Percentiles rank a stretch among this genome's conserved stretches.
Conservation (phyloP, 2,797 vertebrate species). For the Austrolebias charrua region DNA sequence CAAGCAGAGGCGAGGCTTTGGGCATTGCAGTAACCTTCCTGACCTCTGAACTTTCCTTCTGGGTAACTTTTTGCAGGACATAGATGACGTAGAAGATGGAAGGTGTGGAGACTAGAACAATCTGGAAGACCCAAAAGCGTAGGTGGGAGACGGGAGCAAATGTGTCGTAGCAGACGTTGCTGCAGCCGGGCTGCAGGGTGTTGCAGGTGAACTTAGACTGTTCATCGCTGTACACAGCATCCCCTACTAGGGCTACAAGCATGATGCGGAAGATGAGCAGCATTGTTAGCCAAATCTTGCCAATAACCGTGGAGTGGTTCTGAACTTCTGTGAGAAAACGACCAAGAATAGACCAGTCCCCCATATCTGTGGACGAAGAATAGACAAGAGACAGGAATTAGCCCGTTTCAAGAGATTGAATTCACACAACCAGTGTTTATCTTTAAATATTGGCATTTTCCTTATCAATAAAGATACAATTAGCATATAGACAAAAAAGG, state of each 20-base stretch:
- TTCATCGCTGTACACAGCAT: slow-evolving; percentile 72
- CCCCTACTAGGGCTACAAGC: slow-evolving; percentile 73
- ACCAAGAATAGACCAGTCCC: slow-evolving; percentile 77
- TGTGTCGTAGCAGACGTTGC: slow-evolving; percentile 72
- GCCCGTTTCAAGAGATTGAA: no score
- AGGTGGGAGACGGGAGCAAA: slow-evolving; percentile 75
- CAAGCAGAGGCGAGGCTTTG: slow-evolving; percentile 8
- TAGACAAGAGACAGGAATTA: not conserved
- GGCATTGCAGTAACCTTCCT: slow-evolving; percentile 39
- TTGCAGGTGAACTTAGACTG: slow-evolving; percentile 78
- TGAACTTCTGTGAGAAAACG: slow-evolving; percentile 76
- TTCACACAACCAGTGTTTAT: no score
- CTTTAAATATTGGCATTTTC: no score
- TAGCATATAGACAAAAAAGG: no score
- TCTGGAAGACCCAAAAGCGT: slow-evolving; percentile 81
- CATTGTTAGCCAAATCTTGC: slow-evolving; percentile 79
- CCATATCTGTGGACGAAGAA: slow-evolving; percentile 60
- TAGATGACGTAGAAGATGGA: slow-evolving; percentile 75
- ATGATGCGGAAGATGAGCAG: slow-evolving; percentile 77
- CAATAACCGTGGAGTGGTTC: slow-evolving; percentile 75
- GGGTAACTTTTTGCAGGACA: slow-evolving; percentile 76
- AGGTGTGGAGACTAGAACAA: slow-evolving; percentile 73
- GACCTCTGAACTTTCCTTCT: slow-evolving; percentile 68
- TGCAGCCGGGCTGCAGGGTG: slow-evolving; percentile 78
- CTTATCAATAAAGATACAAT: no score